Evolutionary conservation across 2,888 invertebrate species (phyloP).

Genomic region (Desoria tigrina): DNA sequence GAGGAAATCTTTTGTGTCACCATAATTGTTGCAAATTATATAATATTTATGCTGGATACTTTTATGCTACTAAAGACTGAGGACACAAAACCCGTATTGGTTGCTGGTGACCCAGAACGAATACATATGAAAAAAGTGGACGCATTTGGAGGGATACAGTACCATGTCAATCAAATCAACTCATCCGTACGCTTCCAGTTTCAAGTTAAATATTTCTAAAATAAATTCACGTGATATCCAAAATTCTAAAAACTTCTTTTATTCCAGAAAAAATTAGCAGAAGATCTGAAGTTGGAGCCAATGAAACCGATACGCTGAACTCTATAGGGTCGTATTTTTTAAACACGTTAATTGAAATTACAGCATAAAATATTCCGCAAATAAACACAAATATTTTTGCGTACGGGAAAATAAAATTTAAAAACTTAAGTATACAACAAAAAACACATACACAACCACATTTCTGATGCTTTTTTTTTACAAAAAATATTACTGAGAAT

Average conservation of each 20-base stretch:
- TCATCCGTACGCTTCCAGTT: constrained; percentile 61
- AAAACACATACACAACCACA: no score
- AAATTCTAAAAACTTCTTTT: no score
- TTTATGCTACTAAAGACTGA: constrained; percentile 63
- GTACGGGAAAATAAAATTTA: no score
- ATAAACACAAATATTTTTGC: no score
- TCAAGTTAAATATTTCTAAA: background rate
- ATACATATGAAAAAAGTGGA: constrained; percentile 69
- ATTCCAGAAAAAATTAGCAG: constrained; percentile 13
- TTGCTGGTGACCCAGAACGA: constrained; percentile 84
- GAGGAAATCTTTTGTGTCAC: background rate
- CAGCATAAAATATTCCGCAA: no score
- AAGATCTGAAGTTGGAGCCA: background rate
- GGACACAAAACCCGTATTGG: constrained; percentile 68
- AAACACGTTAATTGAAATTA: no score
- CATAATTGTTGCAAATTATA: background rate
- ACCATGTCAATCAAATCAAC: constrained; percentile 74
- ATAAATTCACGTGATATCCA: no score
- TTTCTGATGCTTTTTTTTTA: no score
- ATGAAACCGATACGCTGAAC: background rate
- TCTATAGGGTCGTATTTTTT: no score
- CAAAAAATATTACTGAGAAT: no score
- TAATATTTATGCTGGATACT: background rate
- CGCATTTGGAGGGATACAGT: constrained; percentile 71
- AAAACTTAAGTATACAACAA: no score